A percentile compares a stretch with the other conserved stretches of the same genome.
Evolutionary conservation across 2,113 vertebrate genomes (phyloP).

Genomic region (Columba livia): DNA sequence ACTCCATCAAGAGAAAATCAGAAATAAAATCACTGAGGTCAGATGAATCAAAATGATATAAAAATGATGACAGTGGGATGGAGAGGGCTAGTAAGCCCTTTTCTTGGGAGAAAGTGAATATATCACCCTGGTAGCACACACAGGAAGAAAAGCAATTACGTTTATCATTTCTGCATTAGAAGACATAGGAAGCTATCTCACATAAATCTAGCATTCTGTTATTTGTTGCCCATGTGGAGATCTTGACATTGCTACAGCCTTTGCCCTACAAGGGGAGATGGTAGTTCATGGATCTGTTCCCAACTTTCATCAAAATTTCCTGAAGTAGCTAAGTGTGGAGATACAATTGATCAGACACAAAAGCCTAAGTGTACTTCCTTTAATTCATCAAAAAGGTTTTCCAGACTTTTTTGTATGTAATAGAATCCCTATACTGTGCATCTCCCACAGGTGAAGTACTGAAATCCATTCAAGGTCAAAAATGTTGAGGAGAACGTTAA

Average conservation of each 20-base stretch:
- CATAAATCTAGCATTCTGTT: background rate
- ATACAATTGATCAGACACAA: background rate
- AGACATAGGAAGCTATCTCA: background rate
- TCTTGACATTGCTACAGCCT: background rate
- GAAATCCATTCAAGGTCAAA: background rate
- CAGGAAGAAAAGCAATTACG: background rate
- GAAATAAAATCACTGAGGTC: background rate
- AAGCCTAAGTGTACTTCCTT: background rate
- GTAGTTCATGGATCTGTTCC: background rate
- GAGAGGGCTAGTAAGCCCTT: background rate
- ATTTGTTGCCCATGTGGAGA: background rate
- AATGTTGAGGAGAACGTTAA: background rate
- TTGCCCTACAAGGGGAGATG: background rate
- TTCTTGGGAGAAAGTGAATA: background rate
- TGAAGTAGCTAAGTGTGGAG: background rate
- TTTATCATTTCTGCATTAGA: background rate
- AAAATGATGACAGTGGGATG: background rate
- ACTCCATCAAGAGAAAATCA: background rate
- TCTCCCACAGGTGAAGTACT: background rate
- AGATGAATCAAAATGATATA: background rate
- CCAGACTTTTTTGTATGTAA: background rate
- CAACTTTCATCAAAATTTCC: background rate
- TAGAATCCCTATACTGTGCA: too few relatives aligned
- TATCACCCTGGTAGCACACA: background rate
- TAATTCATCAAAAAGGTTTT: background rate